phyloP scores from a whole-genome alignment of 2,797 vertebrate genomes.

The Eidolon dupreanum region DNA sequence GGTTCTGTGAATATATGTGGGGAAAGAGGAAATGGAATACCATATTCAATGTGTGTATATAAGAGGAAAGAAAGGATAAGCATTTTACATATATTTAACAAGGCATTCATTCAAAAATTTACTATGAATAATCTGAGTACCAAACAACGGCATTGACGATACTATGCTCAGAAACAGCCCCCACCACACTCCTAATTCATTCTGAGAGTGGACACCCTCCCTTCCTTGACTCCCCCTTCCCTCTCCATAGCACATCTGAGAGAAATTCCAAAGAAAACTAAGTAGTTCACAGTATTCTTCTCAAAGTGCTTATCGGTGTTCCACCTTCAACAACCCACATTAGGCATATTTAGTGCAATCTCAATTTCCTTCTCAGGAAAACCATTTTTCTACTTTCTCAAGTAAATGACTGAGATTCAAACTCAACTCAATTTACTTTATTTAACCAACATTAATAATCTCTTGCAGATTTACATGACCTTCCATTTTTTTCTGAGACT shows the following conservation, averaged over 20 bases:
- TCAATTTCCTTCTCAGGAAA: not conserved
- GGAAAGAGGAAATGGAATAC: not conserved
- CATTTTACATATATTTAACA: not conserved
- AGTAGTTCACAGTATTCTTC: not conserved
- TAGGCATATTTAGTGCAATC: not conserved
- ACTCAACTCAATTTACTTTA: not conserved
- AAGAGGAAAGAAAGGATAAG: not conserved
- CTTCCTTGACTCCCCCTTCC: not conserved
- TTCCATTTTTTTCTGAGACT: not conserved
- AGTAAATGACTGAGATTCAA: not conserved
- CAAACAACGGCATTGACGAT: not conserved
- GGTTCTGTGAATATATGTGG: not conserved
- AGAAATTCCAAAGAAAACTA: not conserved
- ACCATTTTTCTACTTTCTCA: not conserved
- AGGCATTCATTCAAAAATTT: not conserved
- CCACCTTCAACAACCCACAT: not conserved
- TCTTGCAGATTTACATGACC: not conserved
- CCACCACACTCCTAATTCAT: not conserved
- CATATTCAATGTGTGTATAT: not conserved
- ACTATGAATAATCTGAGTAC: not conserved
- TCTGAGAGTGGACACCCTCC: not conserved
- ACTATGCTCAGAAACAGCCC: too few species aligned
- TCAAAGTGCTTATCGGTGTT: not conserved
- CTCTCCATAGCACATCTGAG: not conserved
- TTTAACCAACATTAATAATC: not conserved